Percentiles rank a stretch among this genome's conserved stretches.
Evolutionary conservation across 2,797 vertebrate genomes (phyloP).

Genomic region (Intellagama lesueurii): DNA sequence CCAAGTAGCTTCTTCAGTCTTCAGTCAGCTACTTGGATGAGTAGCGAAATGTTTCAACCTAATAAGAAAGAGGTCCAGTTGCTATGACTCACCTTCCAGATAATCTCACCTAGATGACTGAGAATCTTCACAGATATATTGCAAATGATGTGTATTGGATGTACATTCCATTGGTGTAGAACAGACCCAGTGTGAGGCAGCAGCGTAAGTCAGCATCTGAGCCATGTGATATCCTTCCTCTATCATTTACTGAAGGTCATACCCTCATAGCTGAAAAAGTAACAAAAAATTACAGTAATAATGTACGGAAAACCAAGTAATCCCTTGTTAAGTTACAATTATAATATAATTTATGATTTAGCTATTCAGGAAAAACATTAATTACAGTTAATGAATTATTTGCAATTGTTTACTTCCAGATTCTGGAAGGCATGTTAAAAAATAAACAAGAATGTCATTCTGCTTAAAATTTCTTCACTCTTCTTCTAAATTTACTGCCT

Average conservation of each 20-base stretch:
- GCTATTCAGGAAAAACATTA: background rate
- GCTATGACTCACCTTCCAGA: background rate
- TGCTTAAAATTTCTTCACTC: background rate
- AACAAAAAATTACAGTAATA: background rate
- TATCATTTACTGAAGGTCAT: background rate
- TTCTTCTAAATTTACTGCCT: background rate
- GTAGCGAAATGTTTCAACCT: too few relatives aligned
- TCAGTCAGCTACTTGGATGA: too few relatives aligned
- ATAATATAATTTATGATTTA: background rate
- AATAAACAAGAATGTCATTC: background rate
- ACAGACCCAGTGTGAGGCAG: background rate
- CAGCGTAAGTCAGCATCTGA: background rate
- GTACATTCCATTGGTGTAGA: background rate
- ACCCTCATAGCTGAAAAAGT: background rate
- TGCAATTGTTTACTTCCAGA: background rate
- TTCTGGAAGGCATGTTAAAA: background rate
- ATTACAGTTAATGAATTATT: background rate
- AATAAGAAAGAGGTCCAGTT: too few relatives aligned
- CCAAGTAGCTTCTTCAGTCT: too few relatives aligned
- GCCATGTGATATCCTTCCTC: background rate
- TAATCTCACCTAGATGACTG: too few relatives aligned
- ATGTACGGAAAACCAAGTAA: background rate
- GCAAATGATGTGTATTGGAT: too few relatives aligned
- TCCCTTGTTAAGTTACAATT: background rate
- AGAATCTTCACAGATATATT: too few relatives aligned